Evolutionary conservation across 2,113 vertebrate genomes (phyloP), one percentile per base, ranked within the genome.

Genomic region (Prunella fulvescens): DNA sequence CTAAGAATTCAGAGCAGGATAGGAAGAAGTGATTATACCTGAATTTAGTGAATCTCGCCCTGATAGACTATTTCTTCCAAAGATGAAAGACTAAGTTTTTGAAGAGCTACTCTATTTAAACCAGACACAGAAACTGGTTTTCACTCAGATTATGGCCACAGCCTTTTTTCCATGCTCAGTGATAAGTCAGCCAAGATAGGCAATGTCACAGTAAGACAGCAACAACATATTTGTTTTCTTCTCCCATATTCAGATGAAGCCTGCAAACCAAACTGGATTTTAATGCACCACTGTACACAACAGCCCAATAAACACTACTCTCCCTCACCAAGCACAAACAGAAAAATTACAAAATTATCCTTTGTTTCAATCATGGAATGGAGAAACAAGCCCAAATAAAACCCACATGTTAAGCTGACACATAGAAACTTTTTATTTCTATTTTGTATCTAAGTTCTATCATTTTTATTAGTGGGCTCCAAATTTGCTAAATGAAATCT

Each of bases 401-500:
- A 8, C 18, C 25, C n/a, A 86, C 39, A 77, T 58, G 47, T 18
- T 54, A 57, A 74, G 44, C 14, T 47, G 23, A 17, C 81, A 42
- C 16, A 54, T 7, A 54, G 61, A 79, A 87, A 24, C 15, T 42
- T 85, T 50, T 76, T 6, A 69, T 69, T 89, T 85, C 50, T 91
- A 7, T 77, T 94, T 53, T 42, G 58, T 47, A 78, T 40, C 23
- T 56, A 69, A 81, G 42, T 53, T 67, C n/a, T 19, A 14, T 11
- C 10, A 5, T 0, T 56, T 86, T 91, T 67, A 78, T 51, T 18
- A 84, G 64, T 53, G 54, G 53, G 47, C 66, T 95, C 40, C 45
- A 90, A 83, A 93, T 86, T 39, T 82, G 37, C 42, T 91, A 90
- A 91, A 88, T 87, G 33, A 92, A 93, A 84, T 93, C 56, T 92